phyloP scores from a whole-genome alignment of 2,113 vertebrate genomes.

The Donacobius atricapilla region DNA sequence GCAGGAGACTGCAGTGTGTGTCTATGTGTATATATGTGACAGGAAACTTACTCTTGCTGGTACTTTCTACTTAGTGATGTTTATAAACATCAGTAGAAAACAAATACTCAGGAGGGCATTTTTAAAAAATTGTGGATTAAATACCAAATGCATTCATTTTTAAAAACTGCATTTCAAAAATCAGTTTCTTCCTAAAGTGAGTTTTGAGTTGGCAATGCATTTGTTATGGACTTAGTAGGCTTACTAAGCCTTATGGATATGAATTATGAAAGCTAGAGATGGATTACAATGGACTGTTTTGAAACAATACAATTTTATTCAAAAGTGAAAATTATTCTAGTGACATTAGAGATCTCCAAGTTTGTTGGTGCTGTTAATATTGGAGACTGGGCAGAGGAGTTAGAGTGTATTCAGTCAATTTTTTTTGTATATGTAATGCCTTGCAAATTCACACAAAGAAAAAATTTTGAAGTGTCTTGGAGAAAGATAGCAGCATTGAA shows the following conservation, averaged over 20 bases:
- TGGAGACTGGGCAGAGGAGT: not conserved
- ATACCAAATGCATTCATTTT: not conserved
- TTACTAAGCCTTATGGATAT: not conserved
- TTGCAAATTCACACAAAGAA: not conserved
- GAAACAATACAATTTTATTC: not conserved
- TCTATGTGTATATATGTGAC: fast-evolving
- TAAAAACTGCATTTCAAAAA: not conserved
- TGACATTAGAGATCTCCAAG: not conserved
- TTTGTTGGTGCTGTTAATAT: not conserved
- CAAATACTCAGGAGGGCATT: not conserved
- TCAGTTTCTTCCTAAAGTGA: not conserved
- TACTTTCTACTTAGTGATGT: not conserved
- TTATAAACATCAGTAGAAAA: not conserved
- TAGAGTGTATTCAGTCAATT: not conserved
- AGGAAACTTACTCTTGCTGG: not conserved
- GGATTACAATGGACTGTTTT: not conserved
- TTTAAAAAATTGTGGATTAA: fast-evolving
- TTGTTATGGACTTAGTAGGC: not conserved
- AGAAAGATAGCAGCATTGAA: not conserved
- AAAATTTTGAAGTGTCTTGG: not conserved
- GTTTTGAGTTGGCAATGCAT: not conserved
- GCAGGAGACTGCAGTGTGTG: not conserved
- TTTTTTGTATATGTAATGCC: not conserved
- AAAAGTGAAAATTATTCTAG: not conserved
- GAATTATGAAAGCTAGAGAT: not conserved